These are phyloP conservation scores for Heteractis magnifica DNA, from an alignment of 92 coral and sea anemone genomes.

Conservation along the genomic window DNA sequence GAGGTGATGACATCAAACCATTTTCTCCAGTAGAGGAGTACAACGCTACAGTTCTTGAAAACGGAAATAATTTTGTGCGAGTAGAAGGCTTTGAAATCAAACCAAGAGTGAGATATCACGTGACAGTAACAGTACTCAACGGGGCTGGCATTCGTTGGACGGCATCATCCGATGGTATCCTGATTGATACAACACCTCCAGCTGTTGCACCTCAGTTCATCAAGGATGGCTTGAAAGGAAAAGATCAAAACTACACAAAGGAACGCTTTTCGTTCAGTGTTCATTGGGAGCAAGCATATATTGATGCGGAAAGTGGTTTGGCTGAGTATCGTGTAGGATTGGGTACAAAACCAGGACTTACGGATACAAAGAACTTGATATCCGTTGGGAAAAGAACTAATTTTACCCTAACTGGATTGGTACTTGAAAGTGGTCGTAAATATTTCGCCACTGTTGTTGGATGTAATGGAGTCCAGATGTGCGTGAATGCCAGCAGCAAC, in stretches of 20 bases:
- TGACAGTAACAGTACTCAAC: conserved; percentile 60
- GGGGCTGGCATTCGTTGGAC: conserved; percentile 63
- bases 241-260: conserved; percentile 61
- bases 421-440: conserved; percentile 58
- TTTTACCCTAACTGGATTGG: conserved; percentile 43
- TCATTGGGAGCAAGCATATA: conserved; percentile 87
- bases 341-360: conserved; percentile 65
- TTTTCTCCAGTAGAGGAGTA: conserved; percentile 17
- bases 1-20: conserved; percentile 48
- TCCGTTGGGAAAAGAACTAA: conserved; percentile 53
- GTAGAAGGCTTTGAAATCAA: conserved; percentile 37
- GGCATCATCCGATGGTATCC: conserved; percentile 72
- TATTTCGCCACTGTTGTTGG: conserved; percentile 71
- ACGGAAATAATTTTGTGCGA: conserved; percentile 40
- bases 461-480: conserved; percentile 78
- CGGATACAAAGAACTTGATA: conserved; percentile 45
- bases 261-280: conserved; percentile 51
- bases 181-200: conserved; percentile 71
- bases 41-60: conserved; percentile 1
- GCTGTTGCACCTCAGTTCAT: conserved; percentile 59
- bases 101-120: conserved; percentile 60
- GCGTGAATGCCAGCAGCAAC: conserved; percentile 77
- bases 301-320: conserved; percentile 80
- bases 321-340: conserved; percentile 63
- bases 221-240: conserved; percentile 67